Evolutionary conservation across 1,140 invertebrate species (phyloP).

Genomic region (Leptopilina clavipes): DNA sequence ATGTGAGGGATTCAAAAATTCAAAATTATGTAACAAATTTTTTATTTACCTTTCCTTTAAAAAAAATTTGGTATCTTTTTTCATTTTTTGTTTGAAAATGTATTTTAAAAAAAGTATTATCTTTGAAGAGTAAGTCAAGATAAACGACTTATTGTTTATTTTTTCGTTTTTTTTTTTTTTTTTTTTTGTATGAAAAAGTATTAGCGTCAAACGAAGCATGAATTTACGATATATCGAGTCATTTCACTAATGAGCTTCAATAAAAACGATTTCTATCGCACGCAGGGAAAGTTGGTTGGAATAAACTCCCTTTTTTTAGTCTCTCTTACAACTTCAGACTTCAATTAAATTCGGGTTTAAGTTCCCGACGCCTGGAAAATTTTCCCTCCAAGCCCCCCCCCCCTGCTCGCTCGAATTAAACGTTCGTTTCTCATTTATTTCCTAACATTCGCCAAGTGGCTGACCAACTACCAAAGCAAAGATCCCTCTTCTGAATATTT

Average conservation of each 20-base stretch:
- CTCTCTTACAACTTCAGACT: neutral
- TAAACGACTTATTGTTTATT: too few species aligned
- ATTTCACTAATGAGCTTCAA: neutral
- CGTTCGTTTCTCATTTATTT: constrained; percentile 24
- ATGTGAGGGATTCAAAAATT: too few species aligned
- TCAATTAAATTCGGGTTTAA: constrained; percentile 15
- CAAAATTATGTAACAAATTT: too few species aligned
- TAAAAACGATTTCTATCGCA: neutral
- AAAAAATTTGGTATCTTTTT: too few species aligned
- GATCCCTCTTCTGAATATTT: neutral
- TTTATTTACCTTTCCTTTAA: too few species aligned
- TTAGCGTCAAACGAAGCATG: too few species aligned
- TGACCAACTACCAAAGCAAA: neutral
- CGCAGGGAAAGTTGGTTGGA: neutral
- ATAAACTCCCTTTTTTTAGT: neutral
- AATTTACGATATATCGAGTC: neutral
- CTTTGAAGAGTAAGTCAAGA: too few species aligned
- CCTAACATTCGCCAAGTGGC: constrained; percentile 10
- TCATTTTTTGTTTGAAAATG: too few species aligned
- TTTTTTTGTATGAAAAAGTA: too few species aligned
- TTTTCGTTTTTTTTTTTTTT: too few species aligned
- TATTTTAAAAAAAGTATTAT: too few species aligned
- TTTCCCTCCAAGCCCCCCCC: neutral
- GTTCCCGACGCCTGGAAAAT: neutral
- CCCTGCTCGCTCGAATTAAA: neutral